Evolutionary conservation across 1,140 invertebrate genomes (phyloP).

Genomic region (Lysiphlebus fabarum): DNA sequence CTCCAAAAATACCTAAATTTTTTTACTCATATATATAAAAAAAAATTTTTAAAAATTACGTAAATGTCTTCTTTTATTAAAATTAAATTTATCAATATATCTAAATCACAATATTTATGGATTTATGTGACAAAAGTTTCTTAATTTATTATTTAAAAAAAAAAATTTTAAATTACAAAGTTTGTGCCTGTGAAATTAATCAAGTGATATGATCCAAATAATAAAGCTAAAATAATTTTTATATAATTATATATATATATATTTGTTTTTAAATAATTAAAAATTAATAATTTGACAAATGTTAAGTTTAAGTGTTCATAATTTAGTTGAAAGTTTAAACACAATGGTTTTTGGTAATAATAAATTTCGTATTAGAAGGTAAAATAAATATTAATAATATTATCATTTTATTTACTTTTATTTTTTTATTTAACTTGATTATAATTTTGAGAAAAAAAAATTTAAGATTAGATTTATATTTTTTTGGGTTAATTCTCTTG

Average conservation of each 20-base stretch:
- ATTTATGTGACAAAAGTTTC: slow-evolving; percentile 13
- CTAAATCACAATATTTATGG: background rate
- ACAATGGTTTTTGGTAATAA: slow-evolving; percentile 65
- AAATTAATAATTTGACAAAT: slow-evolving; percentile 35
- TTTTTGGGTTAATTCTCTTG: no score
- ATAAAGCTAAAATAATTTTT: no score
- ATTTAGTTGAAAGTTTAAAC: slow-evolving; percentile 45
- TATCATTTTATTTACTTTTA: no score
- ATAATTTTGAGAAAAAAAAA: no score
- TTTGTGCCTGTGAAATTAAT: background rate
- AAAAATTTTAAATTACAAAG: background rate
- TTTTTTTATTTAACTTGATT: no score
- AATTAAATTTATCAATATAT: background rate
- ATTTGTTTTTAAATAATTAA: slow-evolving; percentile 4
- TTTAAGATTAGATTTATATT: no score
- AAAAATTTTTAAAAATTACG: slow-evolving; percentile 1
- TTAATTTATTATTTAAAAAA: background rate
- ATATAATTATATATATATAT: background rate
- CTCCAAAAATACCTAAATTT: no score
- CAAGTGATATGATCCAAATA: no score
- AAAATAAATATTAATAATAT: slow-evolving; percentile 16
- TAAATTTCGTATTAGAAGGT: slow-evolving; percentile 64
- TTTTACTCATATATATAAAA: no score
- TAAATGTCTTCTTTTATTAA: background rate
- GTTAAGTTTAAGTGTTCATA: slow-evolving; percentile 48